Evolutionary conservation across 1,140 invertebrate species (phyloP).

Genomic region (Drosophila tropicalis): DNA sequence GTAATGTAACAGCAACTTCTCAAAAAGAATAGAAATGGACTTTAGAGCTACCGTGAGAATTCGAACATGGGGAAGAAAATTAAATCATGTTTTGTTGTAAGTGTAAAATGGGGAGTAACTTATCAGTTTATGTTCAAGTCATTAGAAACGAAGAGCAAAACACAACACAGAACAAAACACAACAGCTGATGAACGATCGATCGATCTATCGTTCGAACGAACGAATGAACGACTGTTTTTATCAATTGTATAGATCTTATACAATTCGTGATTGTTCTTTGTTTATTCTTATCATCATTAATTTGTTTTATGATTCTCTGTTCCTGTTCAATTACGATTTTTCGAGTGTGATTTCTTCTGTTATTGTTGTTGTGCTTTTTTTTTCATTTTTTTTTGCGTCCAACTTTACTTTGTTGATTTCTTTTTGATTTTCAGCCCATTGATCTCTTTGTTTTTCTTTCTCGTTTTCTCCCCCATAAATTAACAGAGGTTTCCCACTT

Average conservation of each 20-base stretch:
- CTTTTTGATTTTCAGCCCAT: slow-evolving; percentile 7
- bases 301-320: slow-evolving; percentile 14
- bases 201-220: neutral
- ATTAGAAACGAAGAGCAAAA: slow-evolving; percentile 1
- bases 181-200: neutral
- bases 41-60: no score
- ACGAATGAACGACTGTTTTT: neutral
- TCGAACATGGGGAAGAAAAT: neutral
- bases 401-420: neutral
- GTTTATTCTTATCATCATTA: slow-evolving; percentile 12
- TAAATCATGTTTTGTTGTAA: slow-evolving; percentile 7
- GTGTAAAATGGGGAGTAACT: neutral
- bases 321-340: slow-evolving; percentile 13
- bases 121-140: slow-evolving; percentile 7
- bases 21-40: no score
- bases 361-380: neutral
- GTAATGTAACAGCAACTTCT: no score
- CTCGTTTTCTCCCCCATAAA: neutral
- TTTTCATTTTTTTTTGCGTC: neutral
- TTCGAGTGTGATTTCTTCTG: neutral
- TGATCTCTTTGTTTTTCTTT: neutral
- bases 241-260: slow-evolving; percentile 14
- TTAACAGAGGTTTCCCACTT: neutral
- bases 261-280: slow-evolving; percentile 9
- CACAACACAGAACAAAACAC: neutral